These are phyloP conservation scores for Oligia latruncula DNA, from an alignment of 2,888 invertebrate genomes.

Conservation along the genomic window DNA sequence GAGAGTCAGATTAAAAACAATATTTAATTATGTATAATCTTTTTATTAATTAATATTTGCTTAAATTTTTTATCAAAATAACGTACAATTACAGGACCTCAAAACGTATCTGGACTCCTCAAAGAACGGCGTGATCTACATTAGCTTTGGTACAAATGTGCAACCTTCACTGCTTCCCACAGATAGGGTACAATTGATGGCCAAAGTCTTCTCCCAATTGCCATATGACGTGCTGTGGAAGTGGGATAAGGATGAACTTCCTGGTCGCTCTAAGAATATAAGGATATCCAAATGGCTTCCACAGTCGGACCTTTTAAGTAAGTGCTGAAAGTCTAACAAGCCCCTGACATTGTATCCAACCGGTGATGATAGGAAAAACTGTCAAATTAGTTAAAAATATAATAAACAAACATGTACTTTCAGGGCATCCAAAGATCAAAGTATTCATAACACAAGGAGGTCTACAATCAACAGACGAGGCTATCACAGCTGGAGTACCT, in stretches of 20 bases:
- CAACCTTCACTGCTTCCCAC: constrained; percentile 74
- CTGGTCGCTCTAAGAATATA: constrained; percentile 78
- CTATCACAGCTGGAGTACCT: constrained; percentile 66
- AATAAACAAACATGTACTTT: constrained; percentile 9
- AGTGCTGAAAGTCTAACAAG: constrained; percentile 6
- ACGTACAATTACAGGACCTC: constrained; percentile 71
- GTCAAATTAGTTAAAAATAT: background rate
- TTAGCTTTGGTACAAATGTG: constrained; percentile 85
- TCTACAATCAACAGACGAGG: constrained; percentile 69
- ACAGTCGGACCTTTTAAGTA: constrained; percentile 71
- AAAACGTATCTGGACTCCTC: constrained; percentile 79
- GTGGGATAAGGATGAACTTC: constrained; percentile 79
- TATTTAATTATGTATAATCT: too few species aligned
- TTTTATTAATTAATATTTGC: background rate
- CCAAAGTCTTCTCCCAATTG: constrained; percentile 78
- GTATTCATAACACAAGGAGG: constrained; percentile 67
- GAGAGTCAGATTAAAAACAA: too few species aligned
- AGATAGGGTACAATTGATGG: constrained; percentile 72
- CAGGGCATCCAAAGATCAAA: constrained; percentile 52
- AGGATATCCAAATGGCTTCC: constrained; percentile 84
- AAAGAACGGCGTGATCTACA: constrained; percentile 81
- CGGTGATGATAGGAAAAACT: too few species aligned
- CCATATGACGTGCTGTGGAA: constrained; percentile 86
- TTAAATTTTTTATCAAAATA: background rate
- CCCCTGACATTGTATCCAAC: background rate